Percentiles rank a stretch among this genome's conserved stretches.
Conservation (phyloP, 2,888 invertebrate genomes). For the Xestia sexstrigata region DNA sequence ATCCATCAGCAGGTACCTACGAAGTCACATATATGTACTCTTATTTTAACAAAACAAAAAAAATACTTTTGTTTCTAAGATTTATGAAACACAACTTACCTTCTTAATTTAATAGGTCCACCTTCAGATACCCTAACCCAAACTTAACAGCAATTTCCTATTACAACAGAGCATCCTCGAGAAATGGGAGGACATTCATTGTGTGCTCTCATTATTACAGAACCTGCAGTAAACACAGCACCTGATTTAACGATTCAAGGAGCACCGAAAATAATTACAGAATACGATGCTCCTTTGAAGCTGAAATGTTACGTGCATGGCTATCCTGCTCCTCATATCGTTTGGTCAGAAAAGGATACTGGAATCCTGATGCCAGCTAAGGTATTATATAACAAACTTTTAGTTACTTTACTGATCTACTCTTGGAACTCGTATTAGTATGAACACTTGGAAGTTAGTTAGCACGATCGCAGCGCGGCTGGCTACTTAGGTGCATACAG, state of each 20-base stretch:
- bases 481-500: background rate
- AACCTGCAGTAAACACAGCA: conserved; percentile 48
- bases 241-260: conserved; percentile 70
- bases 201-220: conserved; percentile 53
- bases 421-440: background rate
- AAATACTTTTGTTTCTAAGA: too few relatives aligned
- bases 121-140: background rate
- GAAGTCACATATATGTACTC: background rate
- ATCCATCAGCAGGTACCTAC: conserved; percentile 59
- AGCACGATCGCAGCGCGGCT: background rate
- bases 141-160: background rate
- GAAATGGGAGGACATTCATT: background rate
- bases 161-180: background rate
- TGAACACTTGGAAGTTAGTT: background rate
- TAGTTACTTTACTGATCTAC: background rate
- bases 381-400: conserved; percentile 61
- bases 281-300: conserved; percentile 66
- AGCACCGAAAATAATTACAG: conserved; percentile 54
- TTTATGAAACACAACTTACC: background rate
- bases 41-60: background rate
- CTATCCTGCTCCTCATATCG: conserved; percentile 75
- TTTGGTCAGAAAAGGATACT: conserved; percentile 72
- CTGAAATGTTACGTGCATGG: conserved; percentile 76
- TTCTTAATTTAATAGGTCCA: background rate
- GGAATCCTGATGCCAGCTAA: conserved; percentile 54